Percentiles rank a stretch among this genome's conserved stretches.
phyloP scores from a whole-genome alignment of 2,797 vertebrate species.

The Sebastes alutus region DNA sequence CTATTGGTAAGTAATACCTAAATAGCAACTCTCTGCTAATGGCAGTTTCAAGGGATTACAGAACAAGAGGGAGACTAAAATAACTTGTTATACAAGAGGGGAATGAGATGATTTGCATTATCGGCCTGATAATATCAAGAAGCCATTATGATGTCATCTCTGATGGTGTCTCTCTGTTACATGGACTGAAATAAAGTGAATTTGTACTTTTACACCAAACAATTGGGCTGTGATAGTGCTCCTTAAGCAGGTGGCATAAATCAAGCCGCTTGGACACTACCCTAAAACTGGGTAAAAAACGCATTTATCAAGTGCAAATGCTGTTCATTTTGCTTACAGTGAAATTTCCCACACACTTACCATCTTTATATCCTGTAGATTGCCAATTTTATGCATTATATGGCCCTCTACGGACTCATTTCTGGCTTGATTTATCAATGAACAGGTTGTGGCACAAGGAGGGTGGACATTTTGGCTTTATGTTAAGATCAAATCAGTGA shows the following conservation, averaged over 20 bases:
- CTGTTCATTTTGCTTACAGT: background rate
- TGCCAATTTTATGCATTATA: background rate
- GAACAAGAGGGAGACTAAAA: background rate
- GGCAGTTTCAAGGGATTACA: background rate
- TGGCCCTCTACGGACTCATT: background rate
- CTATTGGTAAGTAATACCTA: background rate
- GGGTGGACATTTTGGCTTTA: background rate
- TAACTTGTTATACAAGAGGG: background rate
- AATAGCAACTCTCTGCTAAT: background rate
- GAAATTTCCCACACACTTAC: background rate
- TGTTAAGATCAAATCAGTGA: background rate
- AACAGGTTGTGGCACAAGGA: background rate
- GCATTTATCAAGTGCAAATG: background rate
- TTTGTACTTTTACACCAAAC: background rate
- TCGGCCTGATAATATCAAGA: background rate
- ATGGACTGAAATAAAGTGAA: background rate
- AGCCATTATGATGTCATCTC: background rate
- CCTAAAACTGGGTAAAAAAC: background rate
- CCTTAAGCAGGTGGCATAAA: background rate
- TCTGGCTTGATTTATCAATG: background rate
- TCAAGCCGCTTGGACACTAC: background rate
- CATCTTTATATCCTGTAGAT: background rate
- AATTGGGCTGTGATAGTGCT: background rate
- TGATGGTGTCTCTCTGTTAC: background rate
- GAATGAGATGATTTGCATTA: background rate